Percentiles rank a stretch among this genome's conserved stretches.
These are phyloP conservation scores for Apteryx mantelli DNA, from an alignment of 2,113 vertebrate genomes.

Conservation along the genomic window DNA sequence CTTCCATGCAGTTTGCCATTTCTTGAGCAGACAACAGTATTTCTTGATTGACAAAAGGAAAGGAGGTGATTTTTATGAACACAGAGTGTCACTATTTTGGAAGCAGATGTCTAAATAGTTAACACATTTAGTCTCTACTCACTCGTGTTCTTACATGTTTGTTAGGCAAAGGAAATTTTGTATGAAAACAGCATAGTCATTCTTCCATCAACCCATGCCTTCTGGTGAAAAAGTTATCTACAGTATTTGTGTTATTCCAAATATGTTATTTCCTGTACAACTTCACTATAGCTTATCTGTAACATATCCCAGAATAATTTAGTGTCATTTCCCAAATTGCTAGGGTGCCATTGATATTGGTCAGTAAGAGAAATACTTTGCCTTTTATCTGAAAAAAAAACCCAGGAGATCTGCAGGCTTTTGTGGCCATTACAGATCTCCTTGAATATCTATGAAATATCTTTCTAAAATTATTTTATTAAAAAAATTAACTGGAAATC, in stretches of 20 bases:
- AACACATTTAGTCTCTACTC: background rate
- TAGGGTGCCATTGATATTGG: background rate
- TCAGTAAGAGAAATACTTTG: background rate
- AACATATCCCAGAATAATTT: background rate
- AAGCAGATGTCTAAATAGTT: background rate
- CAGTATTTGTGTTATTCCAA: background rate
- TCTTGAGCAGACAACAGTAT: background rate
- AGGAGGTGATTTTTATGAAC: background rate
- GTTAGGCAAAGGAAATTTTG: background rate
- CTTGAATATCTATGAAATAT: background rate
- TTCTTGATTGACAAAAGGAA: background rate
- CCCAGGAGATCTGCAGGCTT: background rate
- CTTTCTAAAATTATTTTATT: background rate
- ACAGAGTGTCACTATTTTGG: background rate
- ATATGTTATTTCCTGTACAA: background rate
- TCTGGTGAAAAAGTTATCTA: background rate
- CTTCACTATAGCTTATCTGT: background rate
- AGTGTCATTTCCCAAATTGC: background rate
- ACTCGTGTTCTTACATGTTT: background rate
- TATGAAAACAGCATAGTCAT: background rate
- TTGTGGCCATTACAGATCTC: background rate
- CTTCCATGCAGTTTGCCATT: background rate
- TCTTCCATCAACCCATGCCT: background rate
- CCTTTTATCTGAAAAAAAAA: background rate
- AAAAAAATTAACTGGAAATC: background rate